Conservation (phyloP, 2,888 invertebrate species). For the Chirona hameri region DNA sequence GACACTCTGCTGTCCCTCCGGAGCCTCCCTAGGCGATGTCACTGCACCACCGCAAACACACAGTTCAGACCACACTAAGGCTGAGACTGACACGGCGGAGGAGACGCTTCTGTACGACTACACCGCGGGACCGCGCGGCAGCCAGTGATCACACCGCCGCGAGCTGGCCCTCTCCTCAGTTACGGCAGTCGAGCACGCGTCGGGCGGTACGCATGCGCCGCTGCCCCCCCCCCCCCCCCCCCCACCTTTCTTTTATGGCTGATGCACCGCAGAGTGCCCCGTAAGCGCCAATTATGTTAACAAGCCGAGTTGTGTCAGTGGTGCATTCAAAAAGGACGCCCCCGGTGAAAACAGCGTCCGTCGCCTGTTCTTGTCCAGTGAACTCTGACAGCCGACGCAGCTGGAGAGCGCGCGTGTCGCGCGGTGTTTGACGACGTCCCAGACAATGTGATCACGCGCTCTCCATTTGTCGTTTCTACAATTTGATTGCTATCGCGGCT, state of each 20-base stretch:
- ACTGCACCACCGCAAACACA: too few species aligned
- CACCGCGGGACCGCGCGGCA: not conserved
- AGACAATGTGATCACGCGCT: too few species aligned
- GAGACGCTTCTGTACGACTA: not conserved
- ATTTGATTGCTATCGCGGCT: too few species aligned
- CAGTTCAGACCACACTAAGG: too few species aligned
- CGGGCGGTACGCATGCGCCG: not conserved
- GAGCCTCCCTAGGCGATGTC: too few species aligned
- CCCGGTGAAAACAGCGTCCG: not conserved
- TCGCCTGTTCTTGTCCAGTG: not conserved
- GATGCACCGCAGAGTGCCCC: not conserved
- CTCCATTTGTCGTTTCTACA: too few species aligned
- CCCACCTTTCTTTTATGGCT: not conserved
- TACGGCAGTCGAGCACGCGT: not conserved
- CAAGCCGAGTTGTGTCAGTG: not conserved
- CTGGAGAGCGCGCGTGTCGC: not conserved
- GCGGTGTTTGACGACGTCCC: too few species aligned
- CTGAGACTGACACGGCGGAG: too few species aligned
- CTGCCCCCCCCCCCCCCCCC: not conserved
- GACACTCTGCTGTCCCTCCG: too few species aligned
- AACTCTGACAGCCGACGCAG: not conserved
- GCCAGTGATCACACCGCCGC: not conserved
- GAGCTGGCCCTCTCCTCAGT: not conserved
- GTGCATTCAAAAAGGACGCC: not conserved
- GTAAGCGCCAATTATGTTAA: not conserved